Base-by-base conservation (phyloP, 2,888 invertebrate species). In the Rhingia campestris region DNA sequence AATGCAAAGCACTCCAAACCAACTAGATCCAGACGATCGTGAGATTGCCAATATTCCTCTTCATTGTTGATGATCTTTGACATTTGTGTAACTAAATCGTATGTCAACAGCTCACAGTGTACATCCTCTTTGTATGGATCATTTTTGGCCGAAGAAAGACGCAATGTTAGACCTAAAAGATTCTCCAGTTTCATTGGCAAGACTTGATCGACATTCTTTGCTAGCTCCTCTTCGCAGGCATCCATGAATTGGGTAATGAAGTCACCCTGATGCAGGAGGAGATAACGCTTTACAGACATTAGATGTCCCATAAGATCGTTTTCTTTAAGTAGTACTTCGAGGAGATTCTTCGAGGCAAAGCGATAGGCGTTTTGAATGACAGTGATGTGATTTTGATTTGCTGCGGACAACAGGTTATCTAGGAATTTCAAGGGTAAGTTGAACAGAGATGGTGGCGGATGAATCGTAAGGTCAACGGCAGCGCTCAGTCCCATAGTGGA, bases 211-310 rank as follows among this genome's bases (percentile, higher is more conserved):
- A 98, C 96, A 89, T 96, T 95, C 92, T 98, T 98, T 10, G 94
- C 95, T 86, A 99, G 92, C 90, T 99, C 99, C 86, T 96, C 95
- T 90, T 98, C 98, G 72, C 98, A 98, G 79, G 98, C 94, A 89
- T 98, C 98, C 95, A 99, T 95, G 90, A 98, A 97, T 89, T 98
- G 98, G n/a, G 98, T 96, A 87, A 98, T 95, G 88, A 97, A 97
- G 90, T 97, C 97, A 1, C 95, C 95, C 92, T 98, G 98, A 88
- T 98, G 97, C 91, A 99, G 94, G 64, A 99, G 92, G 91, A 99
- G 97, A 91, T 98, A 96, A 89, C 95, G 95, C 90, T 96, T 96
- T 0, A 96, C 96, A 10, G 95, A 97, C 92, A 95, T 95, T 81
- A 98, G 92, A 88, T 97, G 93, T 7, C 97, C 97, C 94, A 98